Base-by-base conservation (phyloP, 37 sponge, comb jelly and placozoan species). In the Beroe ovata region DNA sequence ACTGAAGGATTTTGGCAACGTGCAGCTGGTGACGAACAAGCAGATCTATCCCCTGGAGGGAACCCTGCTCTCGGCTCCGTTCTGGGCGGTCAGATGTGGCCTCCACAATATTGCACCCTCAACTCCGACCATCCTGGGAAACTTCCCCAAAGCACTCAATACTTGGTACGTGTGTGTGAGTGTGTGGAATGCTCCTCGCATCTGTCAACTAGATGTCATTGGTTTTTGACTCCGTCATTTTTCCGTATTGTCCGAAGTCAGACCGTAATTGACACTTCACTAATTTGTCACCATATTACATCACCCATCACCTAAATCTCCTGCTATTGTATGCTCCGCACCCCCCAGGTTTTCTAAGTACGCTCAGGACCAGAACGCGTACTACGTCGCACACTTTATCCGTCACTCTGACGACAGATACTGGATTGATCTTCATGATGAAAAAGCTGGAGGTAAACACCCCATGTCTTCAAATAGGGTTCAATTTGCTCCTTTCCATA, bases 31-130 rank as follows among this genome's bases (percentile, higher is more conserved):
- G 3, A 77, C 47, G 8, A 21, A 8, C 21, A 77, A 77, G 25
- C 38, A 33, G 42, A 77, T 77, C 84, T 77, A 77, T 54, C 84
- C 84, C 3, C 84, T 77, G 47, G 84, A 77, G 47, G 84, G 84
- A 21, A 28, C 84, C 84, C 84, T 77, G 26, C 20, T 42, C 42
- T 2, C n/a, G 8, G 20, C 42, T 1, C 84, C 84, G 28, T 77
- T 77, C 84, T 77, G 54, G 54, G 84, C 84, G 22, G 84, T 77
- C 28, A 39, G 84, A 35, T 77, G 84, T 40, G 84, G 84, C n/a
- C 84, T 77, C n/a, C 26, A 77, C 84, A 77, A 77, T 54, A 42
- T 77, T 4, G 47, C 84, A 1, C 84, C 84, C 22, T 28, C 54
- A 2, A 77, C 42, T 14, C 54, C 84, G 18, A 77, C 54, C 23